Percentiles rank a stretch among this genome's conserved stretches.
phyloP scores from a whole-genome alignment of 2,113 vertebrate genomes.

The Isurus oxyrinchus region DNA sequence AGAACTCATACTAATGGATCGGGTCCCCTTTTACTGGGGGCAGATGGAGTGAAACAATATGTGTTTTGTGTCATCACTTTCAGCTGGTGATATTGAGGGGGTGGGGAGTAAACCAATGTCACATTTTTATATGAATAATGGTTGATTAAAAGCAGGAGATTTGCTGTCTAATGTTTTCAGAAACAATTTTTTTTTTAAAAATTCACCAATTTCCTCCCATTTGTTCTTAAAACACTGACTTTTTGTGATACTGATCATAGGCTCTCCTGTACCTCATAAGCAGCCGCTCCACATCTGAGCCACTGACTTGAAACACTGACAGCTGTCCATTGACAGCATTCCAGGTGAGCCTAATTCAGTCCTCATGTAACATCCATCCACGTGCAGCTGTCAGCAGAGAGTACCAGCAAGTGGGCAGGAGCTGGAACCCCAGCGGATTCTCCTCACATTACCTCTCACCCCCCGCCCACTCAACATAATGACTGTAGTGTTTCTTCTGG shows the following conservation, averaged over 20 bases:
- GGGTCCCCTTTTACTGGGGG: background rate
- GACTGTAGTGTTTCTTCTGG: background rate
- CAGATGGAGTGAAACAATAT: background rate
- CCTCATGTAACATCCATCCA: background rate
- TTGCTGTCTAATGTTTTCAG: background rate
- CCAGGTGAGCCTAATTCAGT: background rate
- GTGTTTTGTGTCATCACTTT: background rate
- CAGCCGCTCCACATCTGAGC: too few species aligned
- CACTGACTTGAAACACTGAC: too few species aligned
- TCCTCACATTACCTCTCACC: background rate
- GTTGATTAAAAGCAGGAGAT: background rate
- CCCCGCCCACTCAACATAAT: background rate
- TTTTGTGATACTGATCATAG: background rate
- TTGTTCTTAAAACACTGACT: background rate
- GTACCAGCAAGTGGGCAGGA: background rate
- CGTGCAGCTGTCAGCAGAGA: background rate
- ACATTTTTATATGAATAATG: background rate
- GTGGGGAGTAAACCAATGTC: background rate
- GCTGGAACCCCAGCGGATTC: background rate
- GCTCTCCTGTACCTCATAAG: background rate
- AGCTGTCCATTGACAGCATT: background rate
- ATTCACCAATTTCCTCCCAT: background rate
- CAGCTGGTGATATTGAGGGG: background rate
- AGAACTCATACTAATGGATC: background rate
- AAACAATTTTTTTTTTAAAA: background rate